Conservation (phyloP, 2,797 vertebrate species). For the Phataginus tetradactyla region DNA sequence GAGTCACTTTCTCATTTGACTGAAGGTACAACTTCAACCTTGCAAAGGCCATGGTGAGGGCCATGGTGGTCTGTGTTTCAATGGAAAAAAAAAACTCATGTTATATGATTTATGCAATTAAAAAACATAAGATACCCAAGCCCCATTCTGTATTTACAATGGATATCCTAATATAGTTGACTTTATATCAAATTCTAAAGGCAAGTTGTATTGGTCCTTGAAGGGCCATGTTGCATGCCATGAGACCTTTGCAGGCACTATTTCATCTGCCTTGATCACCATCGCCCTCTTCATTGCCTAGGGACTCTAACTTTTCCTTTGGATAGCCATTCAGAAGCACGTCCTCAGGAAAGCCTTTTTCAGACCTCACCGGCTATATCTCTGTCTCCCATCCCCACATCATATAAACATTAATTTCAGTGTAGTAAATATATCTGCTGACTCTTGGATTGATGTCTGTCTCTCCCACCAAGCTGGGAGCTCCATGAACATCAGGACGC, state of each 20-base stretch:
- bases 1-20: not conserved
- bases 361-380: not conserved
- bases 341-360: not conserved
- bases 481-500: not conserved
- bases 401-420: not conserved
- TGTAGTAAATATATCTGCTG: not conserved
- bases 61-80: not conserved
- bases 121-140: not conserved
- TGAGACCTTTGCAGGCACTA: not conserved
- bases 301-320: not conserved
- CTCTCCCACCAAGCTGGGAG: not conserved
- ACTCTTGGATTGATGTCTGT: not conserved
- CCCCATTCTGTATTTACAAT: not conserved
- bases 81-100: not conserved
- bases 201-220: not conserved
- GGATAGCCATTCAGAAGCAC: not conserved
- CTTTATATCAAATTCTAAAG: not conserved
- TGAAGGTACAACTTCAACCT: not conserved
- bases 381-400: accelerated
- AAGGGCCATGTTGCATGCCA: not conserved
- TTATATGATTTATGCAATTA: not conserved
- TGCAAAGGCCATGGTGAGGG: not conserved
- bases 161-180: not conserved
- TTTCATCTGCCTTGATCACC: not conserved
- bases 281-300: not conserved